phyloP scores from a whole-genome alignment of 2,888 invertebrate genomes.

The Hemaris fuciformis region DNA sequence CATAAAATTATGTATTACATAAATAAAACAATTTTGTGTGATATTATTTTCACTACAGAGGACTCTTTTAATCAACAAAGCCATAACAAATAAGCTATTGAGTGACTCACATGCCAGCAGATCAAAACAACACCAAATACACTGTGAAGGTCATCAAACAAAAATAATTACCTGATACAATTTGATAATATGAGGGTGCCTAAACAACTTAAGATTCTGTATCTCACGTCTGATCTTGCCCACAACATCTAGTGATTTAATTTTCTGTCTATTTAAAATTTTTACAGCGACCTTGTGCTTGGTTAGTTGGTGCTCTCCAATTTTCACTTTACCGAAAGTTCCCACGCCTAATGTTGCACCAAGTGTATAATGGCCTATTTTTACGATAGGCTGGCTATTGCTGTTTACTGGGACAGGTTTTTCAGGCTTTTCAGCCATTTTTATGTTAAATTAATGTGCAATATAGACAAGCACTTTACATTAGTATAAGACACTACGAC shows the following conservation, averaged over 20 bases:
- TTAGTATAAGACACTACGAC: conserved; percentile 17
- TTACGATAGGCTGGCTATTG: conserved; percentile 88
- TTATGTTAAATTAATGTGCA: conserved; percentile 20
- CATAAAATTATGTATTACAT: no score
- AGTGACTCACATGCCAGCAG: not conserved
- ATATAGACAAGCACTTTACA: conserved; percentile 28
- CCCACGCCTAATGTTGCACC: conserved; percentile 95
- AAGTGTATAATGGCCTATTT: conserved; percentile 98
- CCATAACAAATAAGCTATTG: no score
- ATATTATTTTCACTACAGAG: no score
- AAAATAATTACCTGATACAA: conserved; percentile 85
- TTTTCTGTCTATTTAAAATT: conserved; percentile 98
- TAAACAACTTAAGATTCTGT: conserved; percentile 99
- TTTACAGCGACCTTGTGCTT: conserved; percentile 99
- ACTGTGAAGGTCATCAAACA: conserved; percentile 27
- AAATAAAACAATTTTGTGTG: no score
- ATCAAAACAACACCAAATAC: conserved; percentile 14
- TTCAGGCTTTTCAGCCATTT: conserved; percentile 55
- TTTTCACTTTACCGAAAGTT: conserved; percentile 99
- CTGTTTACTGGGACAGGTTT: conserved; percentile 65
- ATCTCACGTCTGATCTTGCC: conserved; percentile 99
- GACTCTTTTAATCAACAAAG: no score
- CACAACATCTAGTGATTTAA: conserved; percentile 99
- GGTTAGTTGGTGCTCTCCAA: conserved; percentile 98
- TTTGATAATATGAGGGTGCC: conserved; percentile 99